Conservation (phyloP, 2,113 vertebrate species). For the Elgaria multicarinata region DNA sequence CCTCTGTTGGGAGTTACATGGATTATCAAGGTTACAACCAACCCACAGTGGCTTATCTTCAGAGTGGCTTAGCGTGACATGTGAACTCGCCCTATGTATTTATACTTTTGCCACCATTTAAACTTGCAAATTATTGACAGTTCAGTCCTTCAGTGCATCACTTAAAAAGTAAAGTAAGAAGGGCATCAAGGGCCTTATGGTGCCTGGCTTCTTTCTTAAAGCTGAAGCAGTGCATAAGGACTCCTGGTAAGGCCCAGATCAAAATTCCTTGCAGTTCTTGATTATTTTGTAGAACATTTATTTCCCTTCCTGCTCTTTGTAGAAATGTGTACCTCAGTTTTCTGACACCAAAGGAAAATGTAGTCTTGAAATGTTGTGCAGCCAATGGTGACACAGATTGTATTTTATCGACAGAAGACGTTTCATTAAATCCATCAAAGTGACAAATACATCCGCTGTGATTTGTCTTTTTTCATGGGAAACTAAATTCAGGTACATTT, state of each 20-base stretch:
- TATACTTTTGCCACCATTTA: neutral
- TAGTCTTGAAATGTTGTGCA: neutral
- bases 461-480: neutral
- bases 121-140: neutral
- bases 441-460: neutral
- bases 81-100: too few species aligned
- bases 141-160: too few species aligned
- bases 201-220: neutral
- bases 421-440: neutral
- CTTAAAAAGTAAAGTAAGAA: neutral
- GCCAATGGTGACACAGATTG: neutral
- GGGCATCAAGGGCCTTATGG: neutral
- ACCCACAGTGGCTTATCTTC: too few species aligned
- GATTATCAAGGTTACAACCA: too few species aligned
- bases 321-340: neutral
- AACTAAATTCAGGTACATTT: neutral
- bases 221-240: too few species aligned
- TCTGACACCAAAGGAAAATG: neutral
- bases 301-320: neutral
- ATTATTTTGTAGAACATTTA: neutral
- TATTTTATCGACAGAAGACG: neutral
- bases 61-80: too few species aligned
- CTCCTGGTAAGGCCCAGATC: too few species aligned
- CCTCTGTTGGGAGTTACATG: too few species aligned
- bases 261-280: neutral